Conservation (phyloP, 2,797 vertebrate species). For the Phataginus tricuspis region DNA sequence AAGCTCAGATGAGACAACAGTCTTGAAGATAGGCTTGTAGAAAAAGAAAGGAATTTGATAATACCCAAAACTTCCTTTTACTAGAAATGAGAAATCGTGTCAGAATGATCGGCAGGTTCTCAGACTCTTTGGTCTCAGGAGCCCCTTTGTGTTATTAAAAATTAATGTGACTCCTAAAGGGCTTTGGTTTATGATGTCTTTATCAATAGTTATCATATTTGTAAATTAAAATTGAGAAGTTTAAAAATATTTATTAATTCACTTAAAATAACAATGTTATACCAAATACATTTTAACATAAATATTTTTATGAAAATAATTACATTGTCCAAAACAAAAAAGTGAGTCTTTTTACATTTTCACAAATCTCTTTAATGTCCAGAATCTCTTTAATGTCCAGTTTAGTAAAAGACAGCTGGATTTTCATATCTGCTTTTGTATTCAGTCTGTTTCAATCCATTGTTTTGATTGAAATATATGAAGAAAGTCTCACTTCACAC, state of each 20-base stretch:
- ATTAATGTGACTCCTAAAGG: background rate
- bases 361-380: background rate
- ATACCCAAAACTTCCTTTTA: constrained; percentile 15
- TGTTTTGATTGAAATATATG: background rate
- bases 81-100: background rate
- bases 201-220: background rate
- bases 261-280: constrained; percentile 33
- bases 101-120: background rate
- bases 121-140: background rate
- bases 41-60: constrained; percentile 7
- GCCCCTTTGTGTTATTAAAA: background rate
- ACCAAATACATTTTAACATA: background rate
- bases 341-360: background rate
- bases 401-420: background rate
- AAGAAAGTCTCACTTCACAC: background rate
- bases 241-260: background rate
- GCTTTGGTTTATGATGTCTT: background rate
- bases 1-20: background rate
- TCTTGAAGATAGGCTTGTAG: background rate
- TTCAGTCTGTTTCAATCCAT: background rate
- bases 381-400: background rate
- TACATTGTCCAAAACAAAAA: background rate
- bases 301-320: background rate
- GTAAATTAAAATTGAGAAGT: background rate
- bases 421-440: background rate